Base-by-base conservation (phyloP, 2,888 invertebrate genomes). In the Xestia ashworthii region DNA sequence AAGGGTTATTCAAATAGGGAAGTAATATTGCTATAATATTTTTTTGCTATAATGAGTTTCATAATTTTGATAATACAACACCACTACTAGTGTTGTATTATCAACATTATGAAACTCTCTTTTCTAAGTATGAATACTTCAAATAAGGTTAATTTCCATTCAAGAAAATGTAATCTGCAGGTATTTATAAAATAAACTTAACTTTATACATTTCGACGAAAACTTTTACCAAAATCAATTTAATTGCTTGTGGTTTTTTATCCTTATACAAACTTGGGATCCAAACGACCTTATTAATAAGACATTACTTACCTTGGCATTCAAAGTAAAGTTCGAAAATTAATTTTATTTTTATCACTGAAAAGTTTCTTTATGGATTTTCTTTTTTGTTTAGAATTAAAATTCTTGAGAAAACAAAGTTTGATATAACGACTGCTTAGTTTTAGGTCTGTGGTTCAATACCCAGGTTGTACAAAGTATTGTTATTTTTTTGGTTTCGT, bases 241-340 rank as follows among this genome's bases (percentile, higher is more conserved):
- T 16, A 55, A 77, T 73, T 73, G 32, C 55, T 78, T 58, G 1
- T 44, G 14, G 44, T 14, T 0, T 12, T 81, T 65, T 58, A 72
- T 55, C 46, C 46, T 12, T 41, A 32, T 55, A 19, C 19, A 58
- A 81, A 72, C 58, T 65, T 72, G 22, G 11, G 4, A 65, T 5
- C 11, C 11, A 48, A 79, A 69, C 19, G 25, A 41, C 11, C 41
- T 55, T 55, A 79, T 53, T 38, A 14, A 14, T 38, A 53, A 41
- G 41, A 65, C 14, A 48, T 46, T 55, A 14, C 14, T 64, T 22
- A 50, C 41, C 50, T 65, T 64, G 4, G 14, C 14, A 65, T 55
- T 32, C 32, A n/a, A 55, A 70, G 12, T 70, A 62, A 75, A 64
- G 46, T 50, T 11, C 5, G 5, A 65, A 19, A 48, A 62, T n/a